phyloP scores from a whole-genome alignment of 2,888 invertebrate species.

The Saturnia japonica region DNA sequence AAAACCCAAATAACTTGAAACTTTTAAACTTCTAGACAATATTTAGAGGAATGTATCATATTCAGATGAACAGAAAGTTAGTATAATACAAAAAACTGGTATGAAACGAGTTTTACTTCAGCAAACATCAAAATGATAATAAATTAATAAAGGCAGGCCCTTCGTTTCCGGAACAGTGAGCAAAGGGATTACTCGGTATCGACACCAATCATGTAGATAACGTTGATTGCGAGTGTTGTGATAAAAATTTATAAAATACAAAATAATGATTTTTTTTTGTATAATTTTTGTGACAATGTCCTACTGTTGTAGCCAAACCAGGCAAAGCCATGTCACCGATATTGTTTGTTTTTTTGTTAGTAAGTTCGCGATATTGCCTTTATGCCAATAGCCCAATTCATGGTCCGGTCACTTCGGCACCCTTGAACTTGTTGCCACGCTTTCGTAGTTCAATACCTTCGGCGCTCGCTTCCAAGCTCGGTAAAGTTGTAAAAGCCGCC shows the following conservation, averaged over 20 bases:
- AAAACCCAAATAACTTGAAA: too few relatives aligned
- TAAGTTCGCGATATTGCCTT: too few relatives aligned
- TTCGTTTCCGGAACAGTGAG: constrained; percentile 20
- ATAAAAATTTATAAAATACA: not conserved
- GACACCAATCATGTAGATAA: not conserved
- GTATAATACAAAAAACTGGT: not conserved
- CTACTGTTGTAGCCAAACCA: not conserved
- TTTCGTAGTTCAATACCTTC: too few relatives aligned
- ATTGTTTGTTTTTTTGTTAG: too few relatives aligned
- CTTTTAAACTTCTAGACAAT: too few relatives aligned
- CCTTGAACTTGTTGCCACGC: too few relatives aligned
- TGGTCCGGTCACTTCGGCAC: too few relatives aligned
- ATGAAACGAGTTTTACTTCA: not conserved
- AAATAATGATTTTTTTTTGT: not conserved
- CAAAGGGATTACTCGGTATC: constrained; percentile 7
- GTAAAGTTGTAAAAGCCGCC: too few relatives aligned
- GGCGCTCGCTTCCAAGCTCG: too few relatives aligned
- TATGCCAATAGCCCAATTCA: too few relatives aligned
- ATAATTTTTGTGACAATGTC: not conserved
- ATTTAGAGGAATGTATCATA: too few relatives aligned
- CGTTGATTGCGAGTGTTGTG: not conserved
- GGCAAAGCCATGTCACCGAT: too few relatives aligned
- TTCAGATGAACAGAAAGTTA: not conserved
- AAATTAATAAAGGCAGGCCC: constrained; percentile 28
- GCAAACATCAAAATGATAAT: constrained; percentile 20